phyloP scores from a whole-genome alignment of 2,888 invertebrate species.

The Iselma pallidipennis region DNA sequence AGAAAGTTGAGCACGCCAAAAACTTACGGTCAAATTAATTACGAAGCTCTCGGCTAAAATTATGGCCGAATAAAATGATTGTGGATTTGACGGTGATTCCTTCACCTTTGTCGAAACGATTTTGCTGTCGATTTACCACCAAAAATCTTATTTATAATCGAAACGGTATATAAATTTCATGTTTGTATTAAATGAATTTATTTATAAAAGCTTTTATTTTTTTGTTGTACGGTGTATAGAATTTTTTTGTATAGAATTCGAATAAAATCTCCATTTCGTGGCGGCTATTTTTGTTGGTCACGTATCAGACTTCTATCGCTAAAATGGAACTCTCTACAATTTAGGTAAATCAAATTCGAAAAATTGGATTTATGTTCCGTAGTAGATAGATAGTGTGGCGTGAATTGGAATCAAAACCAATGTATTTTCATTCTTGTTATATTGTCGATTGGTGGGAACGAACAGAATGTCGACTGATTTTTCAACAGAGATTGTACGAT shows the following conservation, averaged over 20 bases:
- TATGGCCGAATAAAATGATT: background rate
- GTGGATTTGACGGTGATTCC: background rate
- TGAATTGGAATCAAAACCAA: background rate
- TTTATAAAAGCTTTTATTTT: no score
- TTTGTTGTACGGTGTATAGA: no score
- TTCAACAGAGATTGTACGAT: background rate
- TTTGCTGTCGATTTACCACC: background rate
- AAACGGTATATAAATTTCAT: no score
- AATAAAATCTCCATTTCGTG: background rate
- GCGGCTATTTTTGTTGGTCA: background rate
- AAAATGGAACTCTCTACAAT: conserved; percentile 2
- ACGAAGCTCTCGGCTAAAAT: background rate
- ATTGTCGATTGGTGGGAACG: background rate
- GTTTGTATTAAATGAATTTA: background rate
- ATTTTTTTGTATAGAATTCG: background rate
- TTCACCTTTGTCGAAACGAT: background rate
- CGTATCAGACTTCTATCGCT: background rate
- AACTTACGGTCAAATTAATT: conserved; percentile 4
- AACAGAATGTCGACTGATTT: background rate
- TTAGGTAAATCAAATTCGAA: conserved; percentile 4
- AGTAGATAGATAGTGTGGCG: background rate
- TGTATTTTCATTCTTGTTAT: background rate
- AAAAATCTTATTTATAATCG: no score
- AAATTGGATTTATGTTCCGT: conserved; percentile 3
- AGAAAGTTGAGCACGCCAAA: background rate